Conservation (phyloP, 2,797 vertebrate species). For the Falco novaeseelandiae region DNA sequence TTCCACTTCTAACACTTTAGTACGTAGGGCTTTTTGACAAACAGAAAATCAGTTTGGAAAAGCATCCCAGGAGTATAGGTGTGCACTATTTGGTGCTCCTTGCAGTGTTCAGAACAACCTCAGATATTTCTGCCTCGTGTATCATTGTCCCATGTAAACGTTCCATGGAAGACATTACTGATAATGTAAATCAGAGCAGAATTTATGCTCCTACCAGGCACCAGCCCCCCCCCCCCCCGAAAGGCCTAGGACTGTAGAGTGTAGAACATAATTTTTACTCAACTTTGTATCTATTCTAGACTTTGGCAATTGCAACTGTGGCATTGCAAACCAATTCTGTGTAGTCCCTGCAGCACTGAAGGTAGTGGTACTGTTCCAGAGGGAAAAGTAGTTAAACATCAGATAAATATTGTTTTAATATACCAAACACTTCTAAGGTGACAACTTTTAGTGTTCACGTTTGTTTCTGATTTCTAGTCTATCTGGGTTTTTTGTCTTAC, state of each 20-base stretch:
- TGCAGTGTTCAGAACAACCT: background rate
- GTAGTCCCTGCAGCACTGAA: background rate
- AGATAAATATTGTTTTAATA: background rate
- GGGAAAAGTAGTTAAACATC: background rate
- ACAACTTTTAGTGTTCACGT: background rate
- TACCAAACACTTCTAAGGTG: background rate
- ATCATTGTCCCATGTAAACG: background rate
- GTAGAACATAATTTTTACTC: background rate
- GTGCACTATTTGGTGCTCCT: background rate
- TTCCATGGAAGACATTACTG: background rate
- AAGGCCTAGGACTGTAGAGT: background rate
- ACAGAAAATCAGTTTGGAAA: background rate
- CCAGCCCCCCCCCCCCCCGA: background rate
- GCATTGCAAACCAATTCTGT: background rate
- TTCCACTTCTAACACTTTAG: background rate
- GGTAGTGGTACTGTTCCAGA: background rate
- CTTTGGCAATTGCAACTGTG: background rate
- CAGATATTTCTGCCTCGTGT: background rate
- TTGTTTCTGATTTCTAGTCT: background rate
- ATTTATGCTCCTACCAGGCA: background rate
- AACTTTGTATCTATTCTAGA: background rate
- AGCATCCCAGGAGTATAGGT: background rate
- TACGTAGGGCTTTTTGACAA: background rate
- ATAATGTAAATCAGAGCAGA: background rate
- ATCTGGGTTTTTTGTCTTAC: background rate